A percentile compares a stretch with the other conserved stretches of the same genome.
Conservation (phyloP, 2,113 vertebrate species). For the Jacana jacana region DNA sequence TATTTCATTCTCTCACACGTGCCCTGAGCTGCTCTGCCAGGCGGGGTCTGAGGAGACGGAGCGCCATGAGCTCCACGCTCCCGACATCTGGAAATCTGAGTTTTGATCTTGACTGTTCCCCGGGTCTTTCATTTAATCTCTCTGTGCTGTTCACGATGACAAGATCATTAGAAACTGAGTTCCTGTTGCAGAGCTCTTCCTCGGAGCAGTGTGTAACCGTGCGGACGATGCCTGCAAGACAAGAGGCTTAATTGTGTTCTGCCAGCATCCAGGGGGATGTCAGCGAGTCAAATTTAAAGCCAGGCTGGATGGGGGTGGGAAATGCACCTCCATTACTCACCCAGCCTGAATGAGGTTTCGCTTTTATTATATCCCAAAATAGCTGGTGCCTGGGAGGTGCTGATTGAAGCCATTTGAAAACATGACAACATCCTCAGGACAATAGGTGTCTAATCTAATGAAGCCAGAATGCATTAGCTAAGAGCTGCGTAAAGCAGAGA, state of each 20-base stretch:
- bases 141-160: not conserved
- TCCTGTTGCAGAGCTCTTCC: constrained; percentile 16
- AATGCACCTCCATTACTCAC: constrained; percentile 46
- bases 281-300: constrained; percentile 48
- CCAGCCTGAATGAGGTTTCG: constrained; percentile 42
- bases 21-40: not conserved
- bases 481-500: constrained; percentile 4
- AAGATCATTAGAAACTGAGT: not conserved
- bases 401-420: constrained; percentile 68
- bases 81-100: not conserved
- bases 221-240: constrained; percentile 30
- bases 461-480: constrained; percentile 49
- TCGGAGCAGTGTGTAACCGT: not conserved
- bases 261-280: constrained; percentile 43
- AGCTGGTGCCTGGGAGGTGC: constrained; percentile 47
- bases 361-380: constrained; percentile 56
- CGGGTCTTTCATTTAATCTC: not conserved
- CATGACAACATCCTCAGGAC: constrained; percentile 62
- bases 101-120: not conserved
- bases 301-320: not conserved
- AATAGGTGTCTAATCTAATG: constrained; percentile 60
- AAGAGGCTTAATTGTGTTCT: constrained; percentile 63
- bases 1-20: not conserved
- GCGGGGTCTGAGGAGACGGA: fast-evolving
- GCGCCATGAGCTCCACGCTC: fast-evolving